Conservation (phyloP, 1,140 invertebrate species). For the Globodera ellingtonae region DNA sequence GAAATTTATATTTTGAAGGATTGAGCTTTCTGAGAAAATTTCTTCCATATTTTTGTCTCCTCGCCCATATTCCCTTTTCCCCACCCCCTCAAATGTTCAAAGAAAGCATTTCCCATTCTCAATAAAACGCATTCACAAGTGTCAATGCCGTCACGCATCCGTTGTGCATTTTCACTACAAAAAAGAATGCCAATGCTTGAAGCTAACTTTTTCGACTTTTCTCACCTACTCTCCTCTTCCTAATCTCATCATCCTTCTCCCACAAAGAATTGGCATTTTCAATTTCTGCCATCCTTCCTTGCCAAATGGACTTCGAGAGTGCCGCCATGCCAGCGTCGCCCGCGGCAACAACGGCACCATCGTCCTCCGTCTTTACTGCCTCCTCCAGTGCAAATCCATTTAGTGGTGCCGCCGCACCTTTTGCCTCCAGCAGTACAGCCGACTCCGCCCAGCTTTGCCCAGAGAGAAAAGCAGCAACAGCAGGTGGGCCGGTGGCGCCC, state of each 20-base stretch:
- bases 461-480: background rate
- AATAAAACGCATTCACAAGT: no score
- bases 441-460: background rate
- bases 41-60: no score
- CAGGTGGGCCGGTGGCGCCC: background rate
- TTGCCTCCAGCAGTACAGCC: background rate
- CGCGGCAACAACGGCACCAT: background rate
- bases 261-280: constrained; percentile 2
- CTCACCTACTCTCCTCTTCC: background rate
- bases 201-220: background rate
- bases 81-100: no score
- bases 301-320: constrained; percentile 8
- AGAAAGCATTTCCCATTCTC: no score
- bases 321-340: background rate
- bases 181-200: no score
- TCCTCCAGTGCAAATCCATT: background rate
- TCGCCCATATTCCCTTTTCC: no score
- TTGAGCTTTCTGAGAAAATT: no score
- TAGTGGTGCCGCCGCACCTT: background rate
- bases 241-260: no score
- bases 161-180: no score
- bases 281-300: background rate
- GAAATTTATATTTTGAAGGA: no score
- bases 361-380: background rate
- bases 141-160: no score